phyloP scores from a whole-genome alignment of 2,888 invertebrate species.

The Cloeon dipterum region DNA sequence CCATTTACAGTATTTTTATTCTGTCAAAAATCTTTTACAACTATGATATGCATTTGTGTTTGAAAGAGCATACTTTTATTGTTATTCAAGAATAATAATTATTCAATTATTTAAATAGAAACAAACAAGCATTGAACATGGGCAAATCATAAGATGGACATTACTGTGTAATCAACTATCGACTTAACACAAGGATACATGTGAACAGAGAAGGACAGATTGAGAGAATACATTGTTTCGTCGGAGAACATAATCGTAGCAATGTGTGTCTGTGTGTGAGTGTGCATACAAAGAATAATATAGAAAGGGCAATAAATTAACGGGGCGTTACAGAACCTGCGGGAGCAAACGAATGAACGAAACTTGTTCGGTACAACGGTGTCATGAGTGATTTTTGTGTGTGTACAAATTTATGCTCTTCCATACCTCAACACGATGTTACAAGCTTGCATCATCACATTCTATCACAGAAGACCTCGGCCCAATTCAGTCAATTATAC shows the following conservation, averaged over 20 bases:
- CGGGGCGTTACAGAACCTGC: background rate
- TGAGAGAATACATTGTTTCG: too few relatives aligned
- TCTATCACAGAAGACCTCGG: background rate
- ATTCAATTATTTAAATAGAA: conserved; percentile 10
- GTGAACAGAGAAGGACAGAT: too few relatives aligned
- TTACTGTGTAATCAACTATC: too few relatives aligned
- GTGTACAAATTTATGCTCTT: background rate
- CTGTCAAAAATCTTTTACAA: conserved; percentile 67
- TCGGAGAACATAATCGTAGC: too few relatives aligned
- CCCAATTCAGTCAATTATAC: background rate
- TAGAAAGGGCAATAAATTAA: background rate
- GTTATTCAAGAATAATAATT: conserved; percentile 31
- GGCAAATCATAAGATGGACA: background rate
- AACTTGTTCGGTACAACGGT: too few relatives aligned
- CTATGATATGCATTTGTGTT: conserved; percentile 81
- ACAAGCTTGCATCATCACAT: background rate
- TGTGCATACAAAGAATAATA: too few relatives aligned
- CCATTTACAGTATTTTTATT: conserved; percentile 30
- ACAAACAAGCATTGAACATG: conserved; percentile 7
- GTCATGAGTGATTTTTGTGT: background rate
- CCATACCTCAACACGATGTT: background rate
- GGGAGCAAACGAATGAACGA: background rate
- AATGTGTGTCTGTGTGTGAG: too few relatives aligned
- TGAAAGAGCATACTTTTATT: conserved; percentile 30
- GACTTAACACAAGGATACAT: too few relatives aligned